Evolutionary conservation across 2,888 invertebrate genomes (phyloP).

Genomic region (Sialis lutaria): DNA sequence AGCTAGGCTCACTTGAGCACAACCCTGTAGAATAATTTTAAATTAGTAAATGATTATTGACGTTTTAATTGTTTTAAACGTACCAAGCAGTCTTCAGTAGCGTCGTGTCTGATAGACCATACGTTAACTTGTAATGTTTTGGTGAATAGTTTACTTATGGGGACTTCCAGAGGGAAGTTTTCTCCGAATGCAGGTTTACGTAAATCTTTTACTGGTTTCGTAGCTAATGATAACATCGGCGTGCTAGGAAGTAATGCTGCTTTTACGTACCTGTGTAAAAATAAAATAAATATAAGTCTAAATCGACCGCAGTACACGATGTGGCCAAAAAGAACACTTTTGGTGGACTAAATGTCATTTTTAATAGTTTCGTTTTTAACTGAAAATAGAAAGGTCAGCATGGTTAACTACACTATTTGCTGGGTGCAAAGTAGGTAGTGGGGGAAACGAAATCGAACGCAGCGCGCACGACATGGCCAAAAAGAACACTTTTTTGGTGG

Average conservation of each 20-base stretch:
- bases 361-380: too few species aligned
- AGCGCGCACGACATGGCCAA: too few species aligned
- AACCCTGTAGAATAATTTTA: conserved; percentile 46
- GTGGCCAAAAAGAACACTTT: too few species aligned
- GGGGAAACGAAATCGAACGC: too few species aligned
- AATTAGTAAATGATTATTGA: background rate
- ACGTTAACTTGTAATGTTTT: conserved; percentile 86
- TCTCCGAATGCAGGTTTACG: conserved; percentile 63
- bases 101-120: conserved; percentile 50
- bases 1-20: conserved; percentile 87
- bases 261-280: conserved; percentile 48
- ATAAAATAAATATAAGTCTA: conserved; percentile 7
- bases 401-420: too few species aligned
- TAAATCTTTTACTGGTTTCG: conserved; percentile 51
- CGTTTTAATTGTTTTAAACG: background rate
- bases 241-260: conserved; percentile 51
- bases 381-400: too few species aligned
- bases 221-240: conserved; percentile 42
- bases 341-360: too few species aligned
- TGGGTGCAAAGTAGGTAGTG: too few species aligned
- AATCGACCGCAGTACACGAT: too few species aligned
- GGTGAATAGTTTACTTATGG: conserved; percentile 57
- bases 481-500: too few species aligned
- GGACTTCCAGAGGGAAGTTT: conserved; percentile 57
- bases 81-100: conserved; percentile 71